Base-by-base conservation (phyloP, 2,113 vertebrate genomes). In the Rhegmatorhina hoffmannsi region DNA sequence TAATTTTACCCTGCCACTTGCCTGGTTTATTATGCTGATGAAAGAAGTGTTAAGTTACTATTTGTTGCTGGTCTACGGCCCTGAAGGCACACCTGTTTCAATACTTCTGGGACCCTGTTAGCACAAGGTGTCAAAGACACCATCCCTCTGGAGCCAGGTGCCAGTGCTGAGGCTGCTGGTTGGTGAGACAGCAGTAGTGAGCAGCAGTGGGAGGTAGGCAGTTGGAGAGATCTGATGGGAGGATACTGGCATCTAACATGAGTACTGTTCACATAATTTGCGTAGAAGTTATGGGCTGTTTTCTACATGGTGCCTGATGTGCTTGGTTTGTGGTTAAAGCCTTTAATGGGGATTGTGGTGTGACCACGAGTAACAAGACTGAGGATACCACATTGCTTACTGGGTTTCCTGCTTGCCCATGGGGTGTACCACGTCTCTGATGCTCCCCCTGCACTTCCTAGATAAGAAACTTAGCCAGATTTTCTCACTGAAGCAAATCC, bases 1-100 rank as follows among this genome's bases (percentile, higher is more conserved):
- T 50, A 64, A 14, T 63, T 76, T 85, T 74, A 55, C 26, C 72
- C 31, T 0, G 0, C 9, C 0, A 0, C 44, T 87, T 87, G 20
- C 33, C 28, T 79, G 43, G 26, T 75, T 78, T 38, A 14, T 73
- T 59, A 38, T 33, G 16, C 76, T 84, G 52, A 52, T 16, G 40
- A 91, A 84, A 3, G 47, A 31, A 79, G 13, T 18, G 24, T 52
- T 66, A 33, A 16, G 24, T 52, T 66, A 33, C 9, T 72, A 1
- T 76, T 59, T 85, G 29, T 82, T 40, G 58, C 40, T 59, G 7
- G 33, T 68, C 26, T 14, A 16, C 36, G 44, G 17, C 15, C 25
- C 50, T 67, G 34, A 62, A 34, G 19, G 23, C 10, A 5, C 6
- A 7, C 13, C 28, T 84, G 1, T 63, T 62, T 76, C 21, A 31